Conservation (phyloP, 2,888 invertebrate species). For the Chaetogeoica ovagalla region DNA sequence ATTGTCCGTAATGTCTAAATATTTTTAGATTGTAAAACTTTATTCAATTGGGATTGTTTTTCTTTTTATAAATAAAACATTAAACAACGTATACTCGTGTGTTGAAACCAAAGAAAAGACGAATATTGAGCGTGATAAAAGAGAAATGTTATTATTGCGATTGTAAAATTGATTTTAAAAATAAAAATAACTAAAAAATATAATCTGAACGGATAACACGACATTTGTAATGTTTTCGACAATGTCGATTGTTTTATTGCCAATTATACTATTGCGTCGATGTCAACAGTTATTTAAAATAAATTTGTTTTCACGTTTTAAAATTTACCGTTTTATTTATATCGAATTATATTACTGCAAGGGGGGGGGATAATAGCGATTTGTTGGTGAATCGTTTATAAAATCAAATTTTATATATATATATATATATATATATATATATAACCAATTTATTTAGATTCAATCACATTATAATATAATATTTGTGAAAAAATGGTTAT, state of each 20-base stretch:
- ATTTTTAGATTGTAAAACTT: not conserved
- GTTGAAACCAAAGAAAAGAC: not conserved
- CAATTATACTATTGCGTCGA: not conserved
- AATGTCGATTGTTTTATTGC: conserved; percentile 7
- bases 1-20: too few relatives aligned
- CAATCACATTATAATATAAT: too few relatives aligned
- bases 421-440: too few relatives aligned
- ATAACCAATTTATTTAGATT: too few relatives aligned
- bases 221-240: not conserved
- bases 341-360: too few relatives aligned
- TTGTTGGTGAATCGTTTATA: too few relatives aligned
- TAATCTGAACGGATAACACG: not conserved
- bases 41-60: not conserved
- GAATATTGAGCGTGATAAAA: conserved; percentile 17
- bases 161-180: not conserved
- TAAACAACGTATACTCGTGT: not conserved
- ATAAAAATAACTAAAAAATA: not conserved
- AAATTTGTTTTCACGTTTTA: too few relatives aligned
- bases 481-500: too few relatives aligned
- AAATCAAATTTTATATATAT: too few relatives aligned
- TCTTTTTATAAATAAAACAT: not conserved
- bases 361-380: too few relatives aligned
- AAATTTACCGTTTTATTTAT: too few relatives aligned
- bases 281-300: not conserved
- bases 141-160: not conserved